phyloP scores from a whole-genome alignment of 2,797 vertebrate species.

The Anolis apletophallus region DNA sequence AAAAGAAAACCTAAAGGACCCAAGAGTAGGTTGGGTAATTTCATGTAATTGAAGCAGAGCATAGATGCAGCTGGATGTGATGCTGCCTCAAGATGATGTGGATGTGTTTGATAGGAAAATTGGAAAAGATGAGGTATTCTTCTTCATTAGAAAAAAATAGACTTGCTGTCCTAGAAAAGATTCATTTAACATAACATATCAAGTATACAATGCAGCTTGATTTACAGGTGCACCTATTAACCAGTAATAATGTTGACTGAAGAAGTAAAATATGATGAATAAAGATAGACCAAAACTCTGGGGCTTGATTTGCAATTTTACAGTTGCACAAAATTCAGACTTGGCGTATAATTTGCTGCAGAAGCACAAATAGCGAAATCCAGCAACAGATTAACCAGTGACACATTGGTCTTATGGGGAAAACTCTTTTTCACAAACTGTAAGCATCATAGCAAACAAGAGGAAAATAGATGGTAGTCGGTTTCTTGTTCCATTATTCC shows the following conservation, averaged over 20 bases:
- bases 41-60: constrained; percentile 72
- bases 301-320: constrained; percentile 62
- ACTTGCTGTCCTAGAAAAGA: constrained; percentile 72
- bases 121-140: constrained; percentile 77
- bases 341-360: constrained; percentile 55
- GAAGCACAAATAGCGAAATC: constrained; percentile 49
- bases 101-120: constrained; percentile 79
- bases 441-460: constrained; percentile 32
- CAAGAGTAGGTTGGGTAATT: constrained; percentile 74
- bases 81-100: constrained; percentile 71
- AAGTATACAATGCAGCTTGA: constrained; percentile 78
- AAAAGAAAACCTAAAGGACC: constrained; percentile 73
- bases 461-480: constrained; percentile 36
- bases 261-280: constrained; percentile 72
- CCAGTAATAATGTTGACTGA: constrained; percentile 76
- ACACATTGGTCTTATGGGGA: constrained; percentile 40
- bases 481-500: constrained; percentile 7
- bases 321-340: constrained; percentile 60
- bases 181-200: constrained; percentile 72
- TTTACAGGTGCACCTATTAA: constrained; percentile 80
- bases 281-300: constrained; percentile 70
- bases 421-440: not conserved
- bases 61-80: constrained; percentile 74
- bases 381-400: constrained; percentile 54
- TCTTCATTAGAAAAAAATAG: constrained; percentile 75